Percentiles rank a stretch among this genome's conserved stretches.
phyloP scores from a whole-genome alignment of 1,140 invertebrate species.

The Caerostris darwini region DNA sequence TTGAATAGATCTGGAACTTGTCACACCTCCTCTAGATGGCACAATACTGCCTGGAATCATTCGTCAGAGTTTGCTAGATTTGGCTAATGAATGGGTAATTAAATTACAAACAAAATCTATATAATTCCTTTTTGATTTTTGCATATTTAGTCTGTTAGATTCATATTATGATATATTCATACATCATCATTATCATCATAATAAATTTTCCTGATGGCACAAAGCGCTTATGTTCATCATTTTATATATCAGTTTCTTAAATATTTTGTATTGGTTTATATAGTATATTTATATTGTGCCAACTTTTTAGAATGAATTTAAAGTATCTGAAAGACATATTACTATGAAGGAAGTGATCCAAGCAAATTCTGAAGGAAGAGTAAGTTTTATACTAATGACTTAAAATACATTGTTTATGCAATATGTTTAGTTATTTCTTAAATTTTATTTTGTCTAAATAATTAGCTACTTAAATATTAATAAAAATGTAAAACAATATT shows the following conservation, averaged over 20 bases:
- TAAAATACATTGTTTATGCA: neutral
- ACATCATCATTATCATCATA: too few species aligned
- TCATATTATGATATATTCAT: neutral
- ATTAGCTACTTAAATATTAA: neutral
- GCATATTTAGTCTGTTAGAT: neutral
- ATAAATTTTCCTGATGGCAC: too few species aligned
- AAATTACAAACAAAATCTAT: neutral
- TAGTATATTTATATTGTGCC: neutral
- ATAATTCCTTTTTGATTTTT: neutral
- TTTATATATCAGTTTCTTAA: too few species aligned
- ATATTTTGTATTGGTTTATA: neutral
- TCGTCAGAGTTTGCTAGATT: slow-evolving; percentile 91
- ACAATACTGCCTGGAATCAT: slow-evolving; percentile 96
- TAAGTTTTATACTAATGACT: slow-evolving; percentile 83
- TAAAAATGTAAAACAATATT: neutral
- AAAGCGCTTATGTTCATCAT: too few species aligned
- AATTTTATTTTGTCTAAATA: neutral
- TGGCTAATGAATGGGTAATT: slow-evolving; percentile 89
- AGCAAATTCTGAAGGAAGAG: slow-evolving; percentile 90
- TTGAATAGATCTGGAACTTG: slow-evolving; percentile 82
- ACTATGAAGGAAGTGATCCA: slow-evolving; percentile 92
- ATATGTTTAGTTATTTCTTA: neutral
- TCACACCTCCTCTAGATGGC: slow-evolving; percentile 83
- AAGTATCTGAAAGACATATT: slow-evolving; percentile 90
- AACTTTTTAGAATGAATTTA: slow-evolving; percentile 86